A percentile compares a stretch with the other conserved stretches of the same genome.
These are phyloP conservation scores for Argynnis bischoffii DNA, from an alignment of 2,888 invertebrate species.

Conservation along the genomic window DNA sequence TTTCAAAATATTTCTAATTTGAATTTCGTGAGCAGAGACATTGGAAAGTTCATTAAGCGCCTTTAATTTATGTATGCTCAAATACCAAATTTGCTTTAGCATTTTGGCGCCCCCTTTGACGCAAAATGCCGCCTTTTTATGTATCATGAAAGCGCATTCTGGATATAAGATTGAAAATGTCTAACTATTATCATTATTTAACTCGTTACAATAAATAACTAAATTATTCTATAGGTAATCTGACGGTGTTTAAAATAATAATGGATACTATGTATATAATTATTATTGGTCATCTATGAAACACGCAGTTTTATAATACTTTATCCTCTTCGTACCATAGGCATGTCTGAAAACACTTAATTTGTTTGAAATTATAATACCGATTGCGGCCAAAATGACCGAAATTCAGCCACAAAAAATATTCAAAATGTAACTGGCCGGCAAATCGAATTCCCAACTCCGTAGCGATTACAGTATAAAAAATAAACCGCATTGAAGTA, in stretches of 20 bases:
- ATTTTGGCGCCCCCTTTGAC: constrained; percentile 59
- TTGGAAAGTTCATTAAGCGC: constrained; percentile 59
- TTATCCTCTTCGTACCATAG: no score
- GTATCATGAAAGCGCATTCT: not conserved
- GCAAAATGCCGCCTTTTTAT: constrained; percentile 24
- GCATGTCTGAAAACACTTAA: not conserved
- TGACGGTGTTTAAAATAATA: no score
- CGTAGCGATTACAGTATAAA: constrained; percentile 31
- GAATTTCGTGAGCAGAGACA: constrained; percentile 47
- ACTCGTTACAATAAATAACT: no score
- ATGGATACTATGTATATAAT: no score
- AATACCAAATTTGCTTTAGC: constrained; percentile 47
- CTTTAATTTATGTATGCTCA: constrained; percentile 69
- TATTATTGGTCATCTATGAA: no score
- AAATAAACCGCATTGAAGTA: constrained; percentile 45
- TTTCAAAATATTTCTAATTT: constrained; percentile 46
- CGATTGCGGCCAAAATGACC: constrained; percentile 6
- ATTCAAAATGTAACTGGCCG: constrained; percentile 39
- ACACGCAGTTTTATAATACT: no score
- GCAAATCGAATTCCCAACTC: constrained; percentile 45
- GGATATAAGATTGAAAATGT: not conserved
- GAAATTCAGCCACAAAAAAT: constrained; percentile 29
- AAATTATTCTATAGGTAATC: no score
- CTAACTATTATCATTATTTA: no score
- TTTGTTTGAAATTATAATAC: constrained; percentile 1